Conservation (phyloP, 2,113 vertebrate species). For the Canis aureus region DNA sequence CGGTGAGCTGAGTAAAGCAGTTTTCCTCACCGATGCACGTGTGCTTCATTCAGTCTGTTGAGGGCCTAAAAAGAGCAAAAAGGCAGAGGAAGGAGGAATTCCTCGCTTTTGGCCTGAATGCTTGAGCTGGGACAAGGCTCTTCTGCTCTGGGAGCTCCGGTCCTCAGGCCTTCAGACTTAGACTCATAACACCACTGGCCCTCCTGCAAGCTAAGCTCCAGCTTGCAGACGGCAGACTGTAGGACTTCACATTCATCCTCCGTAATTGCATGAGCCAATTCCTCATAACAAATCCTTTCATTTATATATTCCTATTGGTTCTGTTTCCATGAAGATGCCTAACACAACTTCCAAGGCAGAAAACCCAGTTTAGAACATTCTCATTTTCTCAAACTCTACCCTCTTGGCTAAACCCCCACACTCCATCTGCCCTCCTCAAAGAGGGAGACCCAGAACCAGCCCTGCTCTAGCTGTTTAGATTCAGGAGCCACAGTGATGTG, state of each 20-base stretch:
- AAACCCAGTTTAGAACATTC: not conserved
- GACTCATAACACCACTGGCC: not conserved
- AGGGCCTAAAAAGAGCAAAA: not conserved
- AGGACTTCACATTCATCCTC: not conserved
- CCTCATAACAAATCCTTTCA: not conserved
- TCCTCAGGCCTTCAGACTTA: not conserved
- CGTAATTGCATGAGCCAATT: not conserved
- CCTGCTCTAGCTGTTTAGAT: not conserved
- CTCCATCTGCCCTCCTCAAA: not conserved
- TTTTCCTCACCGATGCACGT: not conserved
- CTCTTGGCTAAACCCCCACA: not conserved
- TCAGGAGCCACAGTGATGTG: not conserved
- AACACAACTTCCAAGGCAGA: not conserved
- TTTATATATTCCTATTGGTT: not conserved
- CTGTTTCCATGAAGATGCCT: not conserved
- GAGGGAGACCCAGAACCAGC: not conserved
- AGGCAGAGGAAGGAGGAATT: not conserved
- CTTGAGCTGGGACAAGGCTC: not conserved
- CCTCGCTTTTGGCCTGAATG: not conserved
- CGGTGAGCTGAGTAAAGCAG: not conserved
- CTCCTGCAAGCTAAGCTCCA: not conserved
- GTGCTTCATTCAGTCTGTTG: too few species aligned
- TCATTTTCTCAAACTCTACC: not conserved
- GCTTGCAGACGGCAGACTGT: not conserved
- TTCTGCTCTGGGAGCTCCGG: not conserved